These are phyloP conservation scores for Centrocercus urophasianus DNA, from an alignment of 2,113 vertebrate species.

Conservation along the genomic window DNA sequence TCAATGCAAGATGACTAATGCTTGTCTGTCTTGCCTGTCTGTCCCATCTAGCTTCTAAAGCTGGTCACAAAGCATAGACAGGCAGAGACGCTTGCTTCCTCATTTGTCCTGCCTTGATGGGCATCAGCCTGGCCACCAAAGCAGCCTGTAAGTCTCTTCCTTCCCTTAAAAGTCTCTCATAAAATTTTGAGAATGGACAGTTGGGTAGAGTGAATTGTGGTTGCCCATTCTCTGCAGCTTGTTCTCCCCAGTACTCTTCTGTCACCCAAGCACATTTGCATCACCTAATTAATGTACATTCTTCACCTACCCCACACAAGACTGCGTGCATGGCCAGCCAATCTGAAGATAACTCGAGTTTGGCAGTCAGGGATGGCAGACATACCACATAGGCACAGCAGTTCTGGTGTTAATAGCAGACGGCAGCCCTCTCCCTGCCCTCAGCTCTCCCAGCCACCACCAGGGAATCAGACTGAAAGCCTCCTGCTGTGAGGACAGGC, in stretches of 20 bases:
- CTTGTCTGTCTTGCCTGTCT: background rate
- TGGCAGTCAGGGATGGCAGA: no score
- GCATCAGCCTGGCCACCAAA: background rate
- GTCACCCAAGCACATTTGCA: background rate
- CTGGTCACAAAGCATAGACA: background rate
- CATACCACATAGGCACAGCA: background rate
- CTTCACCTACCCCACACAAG: background rate
- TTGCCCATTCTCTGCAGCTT: background rate
- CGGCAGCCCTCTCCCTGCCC: accelerated
- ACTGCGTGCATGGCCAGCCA: background rate
- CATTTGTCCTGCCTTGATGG: background rate
- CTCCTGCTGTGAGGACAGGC: background rate
- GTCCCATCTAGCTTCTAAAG: background rate
- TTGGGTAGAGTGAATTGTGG: background rate
- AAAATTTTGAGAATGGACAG: background rate
- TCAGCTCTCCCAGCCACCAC: background rate
- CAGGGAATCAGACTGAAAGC: background rate
- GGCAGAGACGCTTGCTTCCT: background rate
- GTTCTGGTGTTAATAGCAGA: background rate
- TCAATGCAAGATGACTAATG: background rate
- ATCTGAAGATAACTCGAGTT: background rate
- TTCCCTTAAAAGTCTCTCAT: background rate
- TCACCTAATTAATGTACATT: background rate
- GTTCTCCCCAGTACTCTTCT: background rate
- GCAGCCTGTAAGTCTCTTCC: background rate